Conservation (phyloP, 2,797 vertebrate species). For the Tympanoctomys barrerae region DNA sequence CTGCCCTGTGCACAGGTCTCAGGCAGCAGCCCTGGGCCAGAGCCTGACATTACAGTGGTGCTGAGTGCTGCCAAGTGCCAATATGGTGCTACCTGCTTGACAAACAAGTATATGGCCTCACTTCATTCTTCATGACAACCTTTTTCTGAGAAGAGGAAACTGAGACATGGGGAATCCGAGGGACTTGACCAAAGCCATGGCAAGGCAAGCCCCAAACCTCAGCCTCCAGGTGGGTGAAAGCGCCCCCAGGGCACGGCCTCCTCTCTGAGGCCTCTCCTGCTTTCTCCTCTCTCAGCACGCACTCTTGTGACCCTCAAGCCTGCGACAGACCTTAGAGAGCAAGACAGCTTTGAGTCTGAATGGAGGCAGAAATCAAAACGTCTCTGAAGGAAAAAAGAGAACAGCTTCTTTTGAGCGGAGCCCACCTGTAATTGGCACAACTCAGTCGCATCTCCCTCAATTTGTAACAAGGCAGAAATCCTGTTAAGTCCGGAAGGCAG, state of each 20-base stretch:
- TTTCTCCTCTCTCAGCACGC: neutral
- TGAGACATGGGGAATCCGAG: neutral
- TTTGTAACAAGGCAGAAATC: slow-evolving; percentile 67
- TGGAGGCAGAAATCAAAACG: slow-evolving; percentile 54
- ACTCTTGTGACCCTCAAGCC: neutral
- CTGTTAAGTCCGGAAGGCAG: slow-evolving; percentile 66
- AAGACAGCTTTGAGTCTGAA: slow-evolving; percentile 63
- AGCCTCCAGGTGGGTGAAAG: neutral
- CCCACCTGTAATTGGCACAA: slow-evolving; percentile 70
- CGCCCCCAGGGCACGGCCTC: fast-evolving
- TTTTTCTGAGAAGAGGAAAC: slow-evolving; percentile 50
- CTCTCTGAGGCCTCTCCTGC: neutral
- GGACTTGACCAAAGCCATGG: neutral
- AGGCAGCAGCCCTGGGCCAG: neutral
- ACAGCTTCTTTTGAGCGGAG: neutral
- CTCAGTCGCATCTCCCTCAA: slow-evolving; percentile 29
- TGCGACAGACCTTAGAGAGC: neutral
- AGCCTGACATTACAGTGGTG: neutral
- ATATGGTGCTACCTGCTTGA: neutral
- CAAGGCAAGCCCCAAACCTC: neutral
- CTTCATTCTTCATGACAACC: neutral
- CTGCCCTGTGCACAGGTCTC: neutral
- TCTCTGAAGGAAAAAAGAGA: slow-evolving; percentile 63
- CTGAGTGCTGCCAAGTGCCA: neutral
- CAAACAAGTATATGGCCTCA: neutral